Percentiles rank a stretch among this genome's conserved stretches.
These are phyloP conservation scores for Dysidea cf. avara DNA, from an alignment of 37 sponge, comb jelly and placozoan species.

Conservation along the genomic window DNA sequence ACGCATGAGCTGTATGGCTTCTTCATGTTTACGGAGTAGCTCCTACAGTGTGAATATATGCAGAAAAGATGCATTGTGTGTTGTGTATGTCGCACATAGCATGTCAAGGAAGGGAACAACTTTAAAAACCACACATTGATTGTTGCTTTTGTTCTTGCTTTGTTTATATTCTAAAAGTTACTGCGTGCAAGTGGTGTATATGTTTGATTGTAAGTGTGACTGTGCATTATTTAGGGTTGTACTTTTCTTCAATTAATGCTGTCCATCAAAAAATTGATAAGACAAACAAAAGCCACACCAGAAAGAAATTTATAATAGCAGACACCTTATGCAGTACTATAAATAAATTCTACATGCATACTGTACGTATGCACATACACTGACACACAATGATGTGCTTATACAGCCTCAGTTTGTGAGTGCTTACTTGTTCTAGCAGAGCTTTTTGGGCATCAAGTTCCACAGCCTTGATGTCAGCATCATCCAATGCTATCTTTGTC, in stretches of 20 bases:
- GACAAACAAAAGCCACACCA: no score
- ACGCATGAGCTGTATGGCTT: slow-evolving; percentile 10
- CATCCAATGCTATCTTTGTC: slow-evolving; percentile 80
- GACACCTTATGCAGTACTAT: no score
- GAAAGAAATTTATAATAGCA: no score
- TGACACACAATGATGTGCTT: background rate
- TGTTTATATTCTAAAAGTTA: slow-evolving; percentile 82
- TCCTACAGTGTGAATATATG: slow-evolving; percentile 21
- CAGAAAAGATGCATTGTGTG: no score
- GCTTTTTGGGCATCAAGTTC: slow-evolving; percentile 87
- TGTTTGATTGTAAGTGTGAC: background rate
- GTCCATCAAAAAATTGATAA: no score
- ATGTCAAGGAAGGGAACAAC: slow-evolving; percentile 1
- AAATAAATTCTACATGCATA: no score
- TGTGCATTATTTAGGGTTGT: no score
- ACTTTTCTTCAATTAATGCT: no score
- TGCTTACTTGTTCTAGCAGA: slow-evolving; percentile 72
- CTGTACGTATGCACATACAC: slow-evolving; percentile 11
- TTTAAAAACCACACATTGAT: no score
- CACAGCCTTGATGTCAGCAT: slow-evolving; percentile 73
- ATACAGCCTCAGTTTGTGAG: slow-evolving; percentile 13
- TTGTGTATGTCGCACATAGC: no score
- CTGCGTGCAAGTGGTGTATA: slow-evolving; percentile 55
- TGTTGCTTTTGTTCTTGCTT: slow-evolving; percentile 75
- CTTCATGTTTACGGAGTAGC: slow-evolving; percentile 5